Evolutionary conservation across 2,113 vertebrate species (phyloP).

Genomic region (Alosa alosa): DNA sequence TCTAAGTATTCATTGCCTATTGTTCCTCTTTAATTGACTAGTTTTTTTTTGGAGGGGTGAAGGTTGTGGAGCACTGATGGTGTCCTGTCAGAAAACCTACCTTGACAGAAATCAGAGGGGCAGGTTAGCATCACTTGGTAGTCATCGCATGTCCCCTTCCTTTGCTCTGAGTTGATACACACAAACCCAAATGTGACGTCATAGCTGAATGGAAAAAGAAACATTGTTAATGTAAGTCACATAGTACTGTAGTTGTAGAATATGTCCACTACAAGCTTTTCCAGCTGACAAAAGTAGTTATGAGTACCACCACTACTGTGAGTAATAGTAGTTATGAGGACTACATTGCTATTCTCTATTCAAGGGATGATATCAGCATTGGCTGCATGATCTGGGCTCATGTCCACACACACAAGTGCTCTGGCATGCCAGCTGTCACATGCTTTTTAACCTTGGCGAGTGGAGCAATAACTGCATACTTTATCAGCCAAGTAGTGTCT

Average conservation of each 20-base stretch:
- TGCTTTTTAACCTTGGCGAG: neutral
- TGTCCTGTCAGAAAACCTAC: slow-evolving; percentile 31
- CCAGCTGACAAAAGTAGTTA: neutral
- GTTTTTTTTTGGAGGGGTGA: too few relatives aligned
- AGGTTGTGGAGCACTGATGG: neutral
- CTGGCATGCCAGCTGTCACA: neutral
- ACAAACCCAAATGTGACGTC: slow-evolving; percentile 47
- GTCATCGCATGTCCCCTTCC: slow-evolving; percentile 45
- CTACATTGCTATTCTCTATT: neutral
- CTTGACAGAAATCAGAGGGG: slow-evolving; percentile 54
- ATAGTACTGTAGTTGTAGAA: neutral
- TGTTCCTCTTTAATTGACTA: neutral
- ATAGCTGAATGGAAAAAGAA: slow-evolving; percentile 34
- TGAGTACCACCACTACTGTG: too few relatives aligned
- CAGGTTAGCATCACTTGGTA: slow-evolving; percentile 53
- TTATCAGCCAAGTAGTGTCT: neutral
- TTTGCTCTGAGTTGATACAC: slow-evolving; percentile 53
- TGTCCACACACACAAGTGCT: neutral
- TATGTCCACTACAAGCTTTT: neutral
- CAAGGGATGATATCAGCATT: neutral
- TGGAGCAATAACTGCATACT: neutral
- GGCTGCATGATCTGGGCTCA: neutral
- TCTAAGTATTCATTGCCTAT: neutral
- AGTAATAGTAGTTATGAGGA: neutral
- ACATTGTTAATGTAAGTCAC: neutral